These are phyloP conservation scores for Diachasma alloeum DNA, from an alignment of 1,140 invertebrate species.

Conservation along the genomic window DNA sequence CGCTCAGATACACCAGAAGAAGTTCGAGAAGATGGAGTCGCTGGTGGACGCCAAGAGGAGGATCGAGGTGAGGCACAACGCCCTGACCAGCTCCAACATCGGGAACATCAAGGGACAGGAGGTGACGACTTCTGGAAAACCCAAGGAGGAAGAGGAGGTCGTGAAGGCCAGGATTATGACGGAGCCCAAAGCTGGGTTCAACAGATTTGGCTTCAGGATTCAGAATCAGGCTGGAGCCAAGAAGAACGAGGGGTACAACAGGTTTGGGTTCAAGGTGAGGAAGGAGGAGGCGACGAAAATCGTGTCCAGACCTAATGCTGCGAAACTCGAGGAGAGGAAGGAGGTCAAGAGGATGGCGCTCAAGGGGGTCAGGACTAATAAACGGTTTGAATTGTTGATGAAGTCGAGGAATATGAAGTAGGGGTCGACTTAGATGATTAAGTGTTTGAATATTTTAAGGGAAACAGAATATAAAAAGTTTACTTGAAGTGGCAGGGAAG, in stretches of 20 bases:
- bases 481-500: too few relatives aligned
- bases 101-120: conserved; percentile 30
- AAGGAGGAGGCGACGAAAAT: conserved; percentile 45
- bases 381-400: conserved; percentile 75
- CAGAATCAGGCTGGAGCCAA: not conserved
- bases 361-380: conserved; percentile 71
- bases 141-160: not conserved
- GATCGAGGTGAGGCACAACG: conserved; percentile 56
- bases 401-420: conserved; percentile 53
- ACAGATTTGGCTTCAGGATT: not conserved
- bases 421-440: too few relatives aligned
- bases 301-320: conserved; percentile 32
- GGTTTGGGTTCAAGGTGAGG: conserved; percentile 61
- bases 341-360: conserved; percentile 62
- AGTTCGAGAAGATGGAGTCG: conserved; percentile 72
- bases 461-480: too few relatives aligned
- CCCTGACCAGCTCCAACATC: conserved; percentile 29
- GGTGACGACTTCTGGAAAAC: not conserved
- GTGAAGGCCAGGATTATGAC: not conserved
- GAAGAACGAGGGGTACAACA: conserved; percentile 49
- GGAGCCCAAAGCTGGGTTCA: not conserved
- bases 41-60: conserved; percentile 67
- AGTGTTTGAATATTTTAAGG: too few relatives aligned
- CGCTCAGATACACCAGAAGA: conserved; percentile 69
- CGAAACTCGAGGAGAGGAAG: conserved; percentile 44